Evolutionary conservation across 2,888 invertebrate species (phyloP), one percentile per base, ranked within the genome.

Genomic region (Machimus rusticus): DNA sequence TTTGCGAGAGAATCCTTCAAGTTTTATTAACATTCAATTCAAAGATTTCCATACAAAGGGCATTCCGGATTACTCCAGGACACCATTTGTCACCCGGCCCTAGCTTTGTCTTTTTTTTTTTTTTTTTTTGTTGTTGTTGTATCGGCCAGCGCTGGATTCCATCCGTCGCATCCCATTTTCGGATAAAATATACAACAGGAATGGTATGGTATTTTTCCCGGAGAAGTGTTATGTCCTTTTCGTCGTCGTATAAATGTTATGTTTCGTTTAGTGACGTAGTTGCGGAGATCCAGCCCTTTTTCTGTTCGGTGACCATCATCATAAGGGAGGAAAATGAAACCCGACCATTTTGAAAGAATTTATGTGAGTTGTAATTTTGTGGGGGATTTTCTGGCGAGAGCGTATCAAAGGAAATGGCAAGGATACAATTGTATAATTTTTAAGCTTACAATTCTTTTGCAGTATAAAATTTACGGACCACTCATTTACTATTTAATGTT

Each of bases 251-350:
- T 78, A 86, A 78, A 78, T 86, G 76, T 55, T 86, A 86, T 86
- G 86, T 76, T 86, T 77, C 86, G 86, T 86, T 86, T 86, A 55
- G 77, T 86, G 86, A 78, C 86, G 55, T 78, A 77, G 51, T 23
- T 86, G 86, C 77, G 86, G 78, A 86, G 51, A 86, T 77, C 86
- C 86, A 86, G 86, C 86, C 86, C 86, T 86, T 86, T 86, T 78
- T 78, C 86, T 86, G 86, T 86, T 78, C 55, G 51, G 37, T 86
- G 86, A 78, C 77, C 86, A 86, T 86, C 86, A 86, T 77, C 76
- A 57, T 66, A 66, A 66, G 66, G 78, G 39, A 39, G 86, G 86
- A 86, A 86, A 86, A 86, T 86, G 86, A 66, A 86, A 77, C 37
- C 86, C 86, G 66, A 66, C 66, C 86, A 86, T 86, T 78, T 86